phyloP scores from a whole-genome alignment of 2,888 invertebrate genomes.

The Pasiphila rectangulata region DNA sequence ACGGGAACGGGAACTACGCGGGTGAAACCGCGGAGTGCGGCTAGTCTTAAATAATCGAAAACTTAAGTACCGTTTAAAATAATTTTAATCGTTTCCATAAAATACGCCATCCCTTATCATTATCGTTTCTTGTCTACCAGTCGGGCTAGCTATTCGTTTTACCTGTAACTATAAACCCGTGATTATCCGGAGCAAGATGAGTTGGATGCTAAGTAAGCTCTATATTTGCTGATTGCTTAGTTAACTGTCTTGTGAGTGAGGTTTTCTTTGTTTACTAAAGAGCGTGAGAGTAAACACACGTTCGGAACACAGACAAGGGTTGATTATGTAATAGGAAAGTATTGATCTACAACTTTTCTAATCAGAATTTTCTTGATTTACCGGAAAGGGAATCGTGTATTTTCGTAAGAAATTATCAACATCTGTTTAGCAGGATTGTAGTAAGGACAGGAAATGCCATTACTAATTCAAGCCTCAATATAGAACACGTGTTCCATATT shows the following conservation, averaged over 20 bases:
- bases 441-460: too few species aligned
- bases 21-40: too few species aligned
- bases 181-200: slow-evolving; percentile 36
- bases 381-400: neutral
- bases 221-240: slow-evolving; percentile 36
- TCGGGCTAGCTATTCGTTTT: slow-evolving; percentile 21
- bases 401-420: neutral
- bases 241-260: slow-evolving; percentile 32
- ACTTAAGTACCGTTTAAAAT: too few species aligned
- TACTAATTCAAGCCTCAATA: too few species aligned
- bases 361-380: neutral
- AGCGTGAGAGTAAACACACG: too few species aligned
- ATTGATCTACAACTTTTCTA: neutral
- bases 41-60: too few species aligned
- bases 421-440: too few species aligned
- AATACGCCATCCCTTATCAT: too few species aligned
- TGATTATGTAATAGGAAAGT: neutral
- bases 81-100: too few species aligned
- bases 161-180: slow-evolving; percentile 30
- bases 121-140: too few species aligned
- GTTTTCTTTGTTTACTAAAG: slow-evolving; percentile 30
- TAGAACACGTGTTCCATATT: too few species aligned
- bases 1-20: too few species aligned
- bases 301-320: neutral
- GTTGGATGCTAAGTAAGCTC: slow-evolving; percentile 39